These are phyloP conservation scores for Scaptomyza caliginosa DNA, from an alignment of 2,888 invertebrate genomes.

Conservation along the genomic window DNA sequence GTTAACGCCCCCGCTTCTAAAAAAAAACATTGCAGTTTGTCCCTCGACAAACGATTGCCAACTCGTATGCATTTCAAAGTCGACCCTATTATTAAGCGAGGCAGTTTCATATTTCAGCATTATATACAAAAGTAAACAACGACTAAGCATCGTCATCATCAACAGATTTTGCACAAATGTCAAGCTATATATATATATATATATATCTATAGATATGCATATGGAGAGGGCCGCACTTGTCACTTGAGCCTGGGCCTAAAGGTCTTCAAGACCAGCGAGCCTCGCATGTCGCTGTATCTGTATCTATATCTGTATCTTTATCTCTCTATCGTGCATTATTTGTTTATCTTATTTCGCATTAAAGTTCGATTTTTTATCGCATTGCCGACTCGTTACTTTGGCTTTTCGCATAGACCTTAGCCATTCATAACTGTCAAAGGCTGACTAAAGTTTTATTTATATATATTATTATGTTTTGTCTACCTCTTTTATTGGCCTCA, in stretches of 20 bases:
- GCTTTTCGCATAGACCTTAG: conserved; percentile 40
- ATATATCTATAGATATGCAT: not conserved
- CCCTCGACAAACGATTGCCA: conserved; percentile 24
- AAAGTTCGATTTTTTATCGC: conserved; percentile 77
- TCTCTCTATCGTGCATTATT: conserved; percentile 55
- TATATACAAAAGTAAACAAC: conserved; percentile 42
- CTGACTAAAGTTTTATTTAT: conserved; percentile 64
- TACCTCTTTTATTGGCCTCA: conserved; percentile 5
- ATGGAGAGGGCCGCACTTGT: conserved; percentile 59
- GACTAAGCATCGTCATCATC: conserved; percentile 23
- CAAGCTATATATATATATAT: conserved; percentile 30
- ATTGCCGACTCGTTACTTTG: conserved; percentile 62
- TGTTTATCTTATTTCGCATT: conserved; percentile 72
- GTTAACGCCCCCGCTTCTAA: conserved; percentile 66
- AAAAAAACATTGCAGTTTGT: conserved; percentile 39
- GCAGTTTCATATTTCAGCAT: conserved; percentile 73
- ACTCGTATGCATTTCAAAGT: conserved; percentile 76
- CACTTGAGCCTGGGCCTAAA: conserved; percentile 72
- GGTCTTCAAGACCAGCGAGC: conserved; percentile 48
- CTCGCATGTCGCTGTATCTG: conserved; percentile 6
- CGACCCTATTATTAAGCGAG: conserved; percentile 78
- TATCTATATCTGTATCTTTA: conserved; percentile 8
- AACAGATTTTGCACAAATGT: conserved; percentile 53
- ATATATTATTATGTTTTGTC: conserved; percentile 29
- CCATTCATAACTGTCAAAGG: conserved; percentile 77